Conservation (phyloP, 1,140 invertebrate genomes). For the Sminthurides bifidus region DNA sequence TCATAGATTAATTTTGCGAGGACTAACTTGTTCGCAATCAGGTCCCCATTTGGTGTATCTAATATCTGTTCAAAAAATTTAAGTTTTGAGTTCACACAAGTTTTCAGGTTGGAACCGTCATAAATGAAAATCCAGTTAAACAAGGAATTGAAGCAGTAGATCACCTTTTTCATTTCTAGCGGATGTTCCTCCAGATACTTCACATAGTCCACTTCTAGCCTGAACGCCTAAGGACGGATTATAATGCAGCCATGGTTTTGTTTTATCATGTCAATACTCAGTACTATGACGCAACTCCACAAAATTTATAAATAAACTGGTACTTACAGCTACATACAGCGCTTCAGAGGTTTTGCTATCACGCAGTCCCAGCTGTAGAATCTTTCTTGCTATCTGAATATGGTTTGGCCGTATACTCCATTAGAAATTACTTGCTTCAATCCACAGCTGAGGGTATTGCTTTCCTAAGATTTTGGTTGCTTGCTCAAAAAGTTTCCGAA, state of each 20-base stretch:
- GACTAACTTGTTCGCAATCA: background rate
- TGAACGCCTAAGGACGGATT: background rate
- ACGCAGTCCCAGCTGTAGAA: constrained; percentile 10
- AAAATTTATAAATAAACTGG: background rate
- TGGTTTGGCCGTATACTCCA: background rate
- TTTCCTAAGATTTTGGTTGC: constrained; percentile 9
- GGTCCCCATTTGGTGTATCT: background rate
- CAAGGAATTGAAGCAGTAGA: too few species aligned
- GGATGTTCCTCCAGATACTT: background rate
- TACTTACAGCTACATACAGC: background rate
- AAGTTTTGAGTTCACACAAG: too few species aligned
- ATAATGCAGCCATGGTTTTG: background rate
- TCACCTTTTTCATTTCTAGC: background rate
- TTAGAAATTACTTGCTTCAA: constrained; percentile 13
- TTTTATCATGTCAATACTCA: background rate
- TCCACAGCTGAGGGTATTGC: constrained; percentile 11
- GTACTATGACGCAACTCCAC: background rate
- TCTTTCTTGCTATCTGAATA: background rate
- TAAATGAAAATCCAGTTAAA: too few species aligned
- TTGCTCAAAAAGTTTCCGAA: constrained; percentile 4
- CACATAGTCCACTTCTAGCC: constrained; percentile 1
- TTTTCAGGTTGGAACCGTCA: too few species aligned
- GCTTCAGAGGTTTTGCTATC: background rate
- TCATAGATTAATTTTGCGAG: constrained; percentile 6
- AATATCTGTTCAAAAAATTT: too few species aligned